Evolutionary conservation across 1,140 invertebrate species (phyloP).

Genomic region (Aculops lycopersici): DNA sequence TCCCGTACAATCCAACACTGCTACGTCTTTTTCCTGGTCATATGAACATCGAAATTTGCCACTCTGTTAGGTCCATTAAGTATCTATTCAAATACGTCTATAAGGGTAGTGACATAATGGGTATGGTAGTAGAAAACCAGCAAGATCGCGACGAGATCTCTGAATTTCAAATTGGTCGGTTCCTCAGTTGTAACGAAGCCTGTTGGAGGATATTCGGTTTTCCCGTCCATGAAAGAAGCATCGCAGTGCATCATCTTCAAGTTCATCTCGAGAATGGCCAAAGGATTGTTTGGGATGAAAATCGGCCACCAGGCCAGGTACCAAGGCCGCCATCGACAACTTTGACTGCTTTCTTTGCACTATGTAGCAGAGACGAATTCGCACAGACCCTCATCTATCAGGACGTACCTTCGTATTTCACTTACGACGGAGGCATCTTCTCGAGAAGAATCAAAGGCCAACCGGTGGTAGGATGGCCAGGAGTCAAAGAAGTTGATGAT

Average conservation of each 20-base stretch:
- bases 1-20: slow-evolving; percentile 14
- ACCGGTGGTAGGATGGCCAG: background rate
- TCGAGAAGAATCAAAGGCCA: background rate
- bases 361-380: slow-evolving; percentile 8
- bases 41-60: slow-evolving; percentile 14
- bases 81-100: slow-evolving; percentile 15
- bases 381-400: slow-evolving; percentile 8
- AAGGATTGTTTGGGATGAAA: slow-evolving; percentile 10
- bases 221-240: slow-evolving; percentile 16
- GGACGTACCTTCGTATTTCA: slow-evolving; percentile 11
- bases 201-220: slow-evolving; percentile 10
- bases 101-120: slow-evolving; percentile 14
- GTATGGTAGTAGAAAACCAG: slow-evolving; percentile 5
- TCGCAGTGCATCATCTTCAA: slow-evolving; percentile 16
- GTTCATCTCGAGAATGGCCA: slow-evolving; percentile 20
- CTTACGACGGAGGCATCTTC: background rate
- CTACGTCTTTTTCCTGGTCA: slow-evolving; percentile 12
- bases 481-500: slow-evolving; percentile 1
- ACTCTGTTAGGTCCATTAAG: slow-evolving; percentile 12
- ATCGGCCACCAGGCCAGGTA: slow-evolving; percentile 3
- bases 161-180: slow-evolving; percentile 8
- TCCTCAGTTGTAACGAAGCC: slow-evolving; percentile 11
- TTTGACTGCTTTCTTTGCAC: slow-evolving; percentile 6
- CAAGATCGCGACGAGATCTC: slow-evolving; percentile 10
- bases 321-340: background rate